A percentile compares a stretch with the other conserved stretches of the same genome.
Conservation (phyloP, 2,797 vertebrate genomes). For the Crocodylus rhombifer region DNA sequence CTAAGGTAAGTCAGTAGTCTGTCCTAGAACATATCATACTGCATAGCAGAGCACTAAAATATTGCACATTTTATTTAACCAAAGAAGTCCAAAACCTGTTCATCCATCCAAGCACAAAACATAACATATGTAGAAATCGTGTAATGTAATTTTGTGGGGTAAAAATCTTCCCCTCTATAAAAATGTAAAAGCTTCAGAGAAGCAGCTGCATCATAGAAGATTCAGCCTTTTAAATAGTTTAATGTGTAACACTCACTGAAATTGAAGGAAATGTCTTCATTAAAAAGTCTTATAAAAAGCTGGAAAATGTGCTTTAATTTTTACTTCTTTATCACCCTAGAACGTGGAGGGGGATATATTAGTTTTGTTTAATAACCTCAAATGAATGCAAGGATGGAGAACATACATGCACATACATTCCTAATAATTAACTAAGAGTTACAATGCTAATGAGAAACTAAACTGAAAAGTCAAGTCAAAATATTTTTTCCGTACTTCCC, state of each 20-base stretch:
- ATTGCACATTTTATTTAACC: not conserved
- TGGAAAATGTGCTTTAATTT: not conserved
- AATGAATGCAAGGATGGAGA: slow-evolving; percentile 53
- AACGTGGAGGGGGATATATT: not conserved
- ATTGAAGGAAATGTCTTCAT: not conserved
- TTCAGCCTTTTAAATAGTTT: not conserved
- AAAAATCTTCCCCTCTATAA: not conserved
- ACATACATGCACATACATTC: slow-evolving; percentile 60
- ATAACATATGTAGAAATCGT: not conserved
- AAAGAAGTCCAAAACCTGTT: not conserved
- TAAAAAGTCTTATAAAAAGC: not conserved
- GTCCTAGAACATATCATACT: not conserved
- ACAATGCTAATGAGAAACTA: slow-evolving; percentile 8
- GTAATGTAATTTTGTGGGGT: not conserved
- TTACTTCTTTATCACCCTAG: no score
- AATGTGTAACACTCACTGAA: not conserved
- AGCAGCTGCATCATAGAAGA: not conserved
- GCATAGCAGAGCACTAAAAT: not conserved
- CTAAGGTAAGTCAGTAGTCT: not conserved
- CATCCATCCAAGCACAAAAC: not conserved
- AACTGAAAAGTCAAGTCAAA: slow-evolving; percentile 69
- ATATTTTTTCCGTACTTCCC: slow-evolving; percentile 45
- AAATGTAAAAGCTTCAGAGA: not conserved
- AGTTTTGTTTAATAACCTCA: slow-evolving; percentile 61
- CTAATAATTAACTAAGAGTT: slow-evolving; percentile 52